These are phyloP conservation scores for Lymantria dispar DNA, from an alignment of 2,888 invertebrate genomes.

Conservation along the genomic window DNA sequence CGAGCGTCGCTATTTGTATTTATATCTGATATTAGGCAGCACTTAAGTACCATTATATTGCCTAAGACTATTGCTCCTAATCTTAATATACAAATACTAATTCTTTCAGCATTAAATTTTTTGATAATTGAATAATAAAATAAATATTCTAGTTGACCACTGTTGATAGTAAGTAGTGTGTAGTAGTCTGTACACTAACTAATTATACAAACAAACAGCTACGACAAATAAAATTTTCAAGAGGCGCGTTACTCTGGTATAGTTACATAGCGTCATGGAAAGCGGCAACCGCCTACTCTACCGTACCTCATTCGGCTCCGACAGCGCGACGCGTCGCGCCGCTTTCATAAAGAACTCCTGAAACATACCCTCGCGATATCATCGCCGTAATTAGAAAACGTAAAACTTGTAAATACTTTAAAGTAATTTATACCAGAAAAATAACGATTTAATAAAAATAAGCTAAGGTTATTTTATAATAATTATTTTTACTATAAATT, in stretches of 20 bases:
- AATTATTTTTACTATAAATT: neutral
- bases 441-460: neutral
- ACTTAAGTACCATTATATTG: no score
- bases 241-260: slow-evolving; percentile 32
- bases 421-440: neutral
- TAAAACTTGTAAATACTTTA: neutral
- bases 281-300: slow-evolving; percentile 17
- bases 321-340: slow-evolving; percentile 55
- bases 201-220: no score
- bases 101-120: no score
- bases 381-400: slow-evolving; percentile 15
- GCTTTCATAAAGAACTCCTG: slow-evolving; percentile 44
- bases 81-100: no score
- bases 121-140: no score
- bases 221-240: slow-evolving; percentile 33
- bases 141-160: no score
- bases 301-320: slow-evolving; percentile 56
- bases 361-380: slow-evolving; percentile 56
- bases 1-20: no score
- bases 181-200: no score
- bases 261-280: slow-evolving; percentile 29
- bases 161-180: no score
- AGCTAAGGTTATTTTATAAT: neutral
- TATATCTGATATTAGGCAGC: no score
- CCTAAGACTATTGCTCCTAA: no score